Evolutionary conservation across 1,140 invertebrate genomes (phyloP).

Genomic region (Saccostrea glomerata): DNA sequence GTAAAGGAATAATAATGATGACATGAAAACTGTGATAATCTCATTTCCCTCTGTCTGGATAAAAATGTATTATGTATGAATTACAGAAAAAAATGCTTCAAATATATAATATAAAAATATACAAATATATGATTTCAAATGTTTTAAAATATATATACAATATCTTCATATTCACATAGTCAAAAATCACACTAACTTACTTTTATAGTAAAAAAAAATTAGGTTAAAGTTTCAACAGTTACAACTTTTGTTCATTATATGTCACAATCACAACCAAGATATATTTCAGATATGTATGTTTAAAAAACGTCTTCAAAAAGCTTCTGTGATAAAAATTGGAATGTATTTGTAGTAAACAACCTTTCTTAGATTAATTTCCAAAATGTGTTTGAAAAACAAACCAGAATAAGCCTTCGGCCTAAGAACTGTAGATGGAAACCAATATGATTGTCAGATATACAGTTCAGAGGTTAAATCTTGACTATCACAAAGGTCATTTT

Average conservation of each 20-base stretch:
- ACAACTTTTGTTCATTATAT: not conserved
- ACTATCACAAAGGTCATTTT: not conserved
- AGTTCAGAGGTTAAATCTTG: not conserved
- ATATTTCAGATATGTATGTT: not conserved
- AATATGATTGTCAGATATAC: not conserved
- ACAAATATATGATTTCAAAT: conserved; percentile 7
- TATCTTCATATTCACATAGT: not conserved
- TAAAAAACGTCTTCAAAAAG: too few species aligned
- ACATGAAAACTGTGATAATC: not conserved
- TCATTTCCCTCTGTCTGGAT: conserved; percentile 9
- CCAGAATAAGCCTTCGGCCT: not conserved
- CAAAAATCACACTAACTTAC: not conserved
- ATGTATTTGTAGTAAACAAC: not conserved
- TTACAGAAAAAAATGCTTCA: not conserved
- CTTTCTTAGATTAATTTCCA: not conserved
- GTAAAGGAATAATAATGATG: not conserved
- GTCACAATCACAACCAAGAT: not conserved
- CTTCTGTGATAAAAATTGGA: not conserved
- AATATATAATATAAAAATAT: conserved; percentile 7
- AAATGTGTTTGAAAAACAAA: not conserved
- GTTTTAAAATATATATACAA: not conserved
- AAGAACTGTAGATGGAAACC: not conserved
- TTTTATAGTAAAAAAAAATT: not conserved
- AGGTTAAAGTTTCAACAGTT: not conserved
- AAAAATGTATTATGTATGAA: conserved; percentile 21